Evolutionary conservation across 2,113 vertebrate species (phyloP).

Genomic region (Oncorhynchus clarkii): DNA sequence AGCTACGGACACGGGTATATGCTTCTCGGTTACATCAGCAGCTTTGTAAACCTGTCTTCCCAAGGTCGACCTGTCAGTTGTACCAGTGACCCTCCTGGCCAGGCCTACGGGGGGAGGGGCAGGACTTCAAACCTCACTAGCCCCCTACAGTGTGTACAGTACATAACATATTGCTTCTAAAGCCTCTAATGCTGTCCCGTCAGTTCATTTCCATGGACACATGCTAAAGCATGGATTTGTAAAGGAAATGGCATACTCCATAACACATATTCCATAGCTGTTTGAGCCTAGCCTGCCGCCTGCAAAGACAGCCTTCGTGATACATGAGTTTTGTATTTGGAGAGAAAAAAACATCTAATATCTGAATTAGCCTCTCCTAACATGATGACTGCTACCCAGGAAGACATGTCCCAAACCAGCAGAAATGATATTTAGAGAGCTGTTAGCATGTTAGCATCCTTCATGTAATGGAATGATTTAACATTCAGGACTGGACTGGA

Average conservation of each 20-base stretch:
- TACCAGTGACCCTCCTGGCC: slow-evolving; percentile 30
- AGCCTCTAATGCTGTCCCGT: background rate
- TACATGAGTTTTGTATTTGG: slow-evolving; percentile 30
- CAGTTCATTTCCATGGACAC: background rate
- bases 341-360: slow-evolving; percentile 20
- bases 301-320: slow-evolving; percentile 21
- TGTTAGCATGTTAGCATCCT: slow-evolving; percentile 22
- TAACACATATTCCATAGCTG: slow-evolving; percentile 8
- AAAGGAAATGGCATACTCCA: background rate
- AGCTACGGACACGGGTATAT: slow-evolving; percentile 52
- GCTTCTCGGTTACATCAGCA: slow-evolving; percentile 49
- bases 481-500: slow-evolving; percentile 49
- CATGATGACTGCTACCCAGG: slow-evolving; percentile 23
- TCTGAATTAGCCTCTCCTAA: slow-evolving; percentile 31
- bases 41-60: slow-evolving; percentile 50
- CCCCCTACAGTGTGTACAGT: background rate
- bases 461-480: slow-evolving; percentile 41
- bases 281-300: background rate
- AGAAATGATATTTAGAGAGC: slow-evolving; percentile 34
- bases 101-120: background rate
- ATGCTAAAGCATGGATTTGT: background rate
- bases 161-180: background rate
- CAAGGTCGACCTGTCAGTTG: slow-evolving; percentile 65
- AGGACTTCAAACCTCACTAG: slow-evolving; percentile 39
- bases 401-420: slow-evolving; percentile 37